Base-by-base conservation (phyloP, 2,113 vertebrate genomes). In the Cryptomyrus ogoouensis region DNA sequence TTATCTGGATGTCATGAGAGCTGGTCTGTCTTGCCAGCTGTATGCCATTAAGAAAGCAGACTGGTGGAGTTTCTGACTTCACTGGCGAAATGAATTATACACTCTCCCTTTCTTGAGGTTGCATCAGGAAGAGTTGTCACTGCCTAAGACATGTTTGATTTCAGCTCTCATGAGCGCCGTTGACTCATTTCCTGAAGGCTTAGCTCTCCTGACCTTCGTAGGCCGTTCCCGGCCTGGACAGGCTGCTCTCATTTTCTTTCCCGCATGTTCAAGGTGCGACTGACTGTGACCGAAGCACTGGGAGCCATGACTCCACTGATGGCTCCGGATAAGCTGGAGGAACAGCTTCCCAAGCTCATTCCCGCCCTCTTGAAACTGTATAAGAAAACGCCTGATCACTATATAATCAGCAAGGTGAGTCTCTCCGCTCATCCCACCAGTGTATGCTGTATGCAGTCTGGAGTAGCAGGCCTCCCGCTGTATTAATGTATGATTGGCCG, bases 291-390 rank as follows among this genome's bases (percentile, higher is more conserved):
- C 9, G 97, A 97, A 56, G 97, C 98, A 0, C 66, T 99, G 77
- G 98, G 97, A 0, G 97, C 97, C 3, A 98, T 99, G 97, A 96
- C 96, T 58, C 96, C 97, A 91, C 92, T 99, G 93, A 94, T 99
- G 94, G 96, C 98, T 12, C 93, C 92, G 0, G 98, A 98, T 46
- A 98, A 96, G 89, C 95, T 99, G 91, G 98, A 99, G 92, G 98
- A 98, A 90, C 98, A 98, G 93, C 96, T 99, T 31, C 96, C 97
- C 0, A 97, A 93, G 93, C 96, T 99, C 39, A 90, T 99, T 44
- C 96, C 97, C 0, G 95, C 96, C 15, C 94, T 98, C 42, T 93
- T 98, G 0, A 91, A 94, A 4, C 95, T 99, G 91, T 99, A 98
- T 93, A 97, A 96, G 95, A 99, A 98, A 94, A 97, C 97, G 8